Evolutionary conservation across 2,113 vertebrate genomes (phyloP).

Genomic region (Ailuropoda melanoleuca): DNA sequence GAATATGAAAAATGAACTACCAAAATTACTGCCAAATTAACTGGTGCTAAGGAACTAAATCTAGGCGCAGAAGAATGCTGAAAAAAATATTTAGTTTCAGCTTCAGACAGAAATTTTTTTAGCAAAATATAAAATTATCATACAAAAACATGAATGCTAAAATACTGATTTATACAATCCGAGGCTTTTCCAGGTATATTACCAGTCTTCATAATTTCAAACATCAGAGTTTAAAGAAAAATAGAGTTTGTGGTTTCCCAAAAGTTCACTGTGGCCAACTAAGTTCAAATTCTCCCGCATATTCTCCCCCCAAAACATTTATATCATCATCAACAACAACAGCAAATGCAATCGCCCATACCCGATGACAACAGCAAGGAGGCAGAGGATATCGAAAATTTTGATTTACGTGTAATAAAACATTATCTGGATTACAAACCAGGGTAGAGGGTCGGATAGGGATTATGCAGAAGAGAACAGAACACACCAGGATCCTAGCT

Average conservation of each 20-base stretch:
- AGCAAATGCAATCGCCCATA: neutral
- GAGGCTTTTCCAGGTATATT: neutral
- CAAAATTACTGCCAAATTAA: conserved; percentile 49
- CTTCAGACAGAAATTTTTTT: neutral
- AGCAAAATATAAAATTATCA: conserved; percentile 36
- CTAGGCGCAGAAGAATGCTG: neutral
- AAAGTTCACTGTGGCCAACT: neutral
- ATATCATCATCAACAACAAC: neutral
- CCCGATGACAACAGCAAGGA: neutral
- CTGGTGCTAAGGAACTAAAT: conserved; percentile 14
- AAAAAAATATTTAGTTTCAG: neutral
- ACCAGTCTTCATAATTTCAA: neutral
- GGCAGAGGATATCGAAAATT: neutral
- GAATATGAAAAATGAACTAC: conserved; percentile 23
- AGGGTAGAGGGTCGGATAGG: neutral
- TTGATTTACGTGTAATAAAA: neutral
- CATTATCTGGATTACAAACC: neutral
- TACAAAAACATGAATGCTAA: neutral
- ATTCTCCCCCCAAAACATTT: neutral
- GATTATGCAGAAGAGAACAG: neutral
- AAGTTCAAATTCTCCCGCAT: neutral
- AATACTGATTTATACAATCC: neutral
- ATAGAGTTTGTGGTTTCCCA: neutral
- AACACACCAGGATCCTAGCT: neutral
- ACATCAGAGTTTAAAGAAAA: neutral